Base-by-base conservation (phyloP, 2,113 vertebrate species). In the Anguilla japonica region DNA sequence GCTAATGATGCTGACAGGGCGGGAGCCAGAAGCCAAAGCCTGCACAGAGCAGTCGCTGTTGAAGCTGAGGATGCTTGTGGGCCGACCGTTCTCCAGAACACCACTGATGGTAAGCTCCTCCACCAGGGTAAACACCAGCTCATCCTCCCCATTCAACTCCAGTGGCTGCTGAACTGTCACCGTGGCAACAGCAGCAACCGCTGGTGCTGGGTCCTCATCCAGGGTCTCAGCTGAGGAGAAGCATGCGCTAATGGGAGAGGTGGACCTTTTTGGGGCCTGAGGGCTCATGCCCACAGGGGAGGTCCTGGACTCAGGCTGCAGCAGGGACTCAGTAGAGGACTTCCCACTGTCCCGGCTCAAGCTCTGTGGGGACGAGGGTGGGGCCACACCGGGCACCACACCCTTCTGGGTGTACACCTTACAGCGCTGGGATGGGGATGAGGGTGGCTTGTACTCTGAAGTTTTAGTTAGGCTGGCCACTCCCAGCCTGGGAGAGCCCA, bases 371-470 rank as follows among this genome's bases (percentile, higher is more conserved):
- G 96, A 95, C 26, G 92, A 90, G 0, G 60, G 60, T 67, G 97
- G 95, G 1, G 95, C 94, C 0, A 97, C 95, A 67, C 94, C 93
- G 1, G 98, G 98, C 91, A 98, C 89, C 39, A 99, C 96, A 3
- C 98, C 96, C 91, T 99, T 99, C 93, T 99, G 98, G 7, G 98
- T 99, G 87, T 98, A 98, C 22, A 99, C 98, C 90, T 99, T 99
- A 93, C 98, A 98, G 15, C 98, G 95, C 93, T 99, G 98, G 13
- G 98, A 98, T 5, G 98, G 98, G 50, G 98, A 99, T 84, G 94
- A 93, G 60, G 96, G 88, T 84, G 97, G 97, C 87, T 97, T 99
- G 89, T 98, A 99, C 50, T 99, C 98, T 0, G 98, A 96, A 3
- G 97, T 98, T 95, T 97, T 99, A 6, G 98, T 97, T 83, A 99